Conservation (phyloP, 2,888 invertebrate species). For the Agrochola macilenta region DNA sequence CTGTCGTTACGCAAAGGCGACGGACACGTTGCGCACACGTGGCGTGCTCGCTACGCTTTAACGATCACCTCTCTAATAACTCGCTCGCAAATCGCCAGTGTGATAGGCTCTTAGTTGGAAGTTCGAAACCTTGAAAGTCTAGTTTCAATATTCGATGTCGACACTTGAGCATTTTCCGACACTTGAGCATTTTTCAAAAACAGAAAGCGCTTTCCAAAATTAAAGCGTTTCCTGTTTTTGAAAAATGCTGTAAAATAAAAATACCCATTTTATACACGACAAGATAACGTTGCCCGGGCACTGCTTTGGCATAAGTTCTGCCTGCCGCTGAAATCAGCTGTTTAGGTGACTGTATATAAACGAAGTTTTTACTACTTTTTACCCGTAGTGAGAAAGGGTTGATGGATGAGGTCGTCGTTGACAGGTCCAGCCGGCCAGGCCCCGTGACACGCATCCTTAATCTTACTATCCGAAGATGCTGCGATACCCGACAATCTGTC, state of each 20-base stretch:
- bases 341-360: slow-evolving; percentile 52
- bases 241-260: background rate
- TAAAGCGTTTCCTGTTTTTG: no score
- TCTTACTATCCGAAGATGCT: slow-evolving; percentile 60
- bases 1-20: no score
- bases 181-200: background rate
- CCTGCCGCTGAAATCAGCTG: slow-evolving; percentile 44
- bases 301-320: background rate
- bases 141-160: background rate
- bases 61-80: no score
- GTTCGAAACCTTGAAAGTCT: background rate
- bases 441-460: slow-evolving; percentile 82
- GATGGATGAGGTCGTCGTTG: slow-evolving; percentile 83
- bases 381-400: slow-evolving; percentile 76
- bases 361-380: slow-evolving; percentile 63
- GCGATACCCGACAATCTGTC: slow-evolving; percentile 67
- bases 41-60: no score
- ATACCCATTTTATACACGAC: background rate
- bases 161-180: background rate
- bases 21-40: no score
- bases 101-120: background rate
- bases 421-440: slow-evolving; percentile 77
- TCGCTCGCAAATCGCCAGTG: no score
- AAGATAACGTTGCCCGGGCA: background rate
- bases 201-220: background rate